These are phyloP conservation scores for Lepisosteus oculatus DNA, from an alignment of 2,113 vertebrate genomes.

Conservation along the genomic window DNA sequence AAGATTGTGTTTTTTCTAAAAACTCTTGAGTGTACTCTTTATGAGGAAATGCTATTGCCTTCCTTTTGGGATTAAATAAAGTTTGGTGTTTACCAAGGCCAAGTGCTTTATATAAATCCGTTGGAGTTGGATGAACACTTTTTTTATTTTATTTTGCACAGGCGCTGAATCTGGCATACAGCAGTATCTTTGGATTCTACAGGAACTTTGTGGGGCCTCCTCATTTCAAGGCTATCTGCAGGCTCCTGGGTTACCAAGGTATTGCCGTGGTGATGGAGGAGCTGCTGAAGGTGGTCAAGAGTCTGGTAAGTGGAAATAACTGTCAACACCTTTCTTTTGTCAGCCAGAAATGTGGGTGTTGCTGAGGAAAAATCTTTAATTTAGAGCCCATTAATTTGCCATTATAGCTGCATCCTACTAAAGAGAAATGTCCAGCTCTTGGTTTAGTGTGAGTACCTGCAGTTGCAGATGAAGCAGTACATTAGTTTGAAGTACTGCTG, in stretches of 20 bases:
- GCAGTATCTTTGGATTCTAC: conserved; percentile 81
- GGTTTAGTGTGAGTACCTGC: too few species aligned
- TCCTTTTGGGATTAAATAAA: neutral
- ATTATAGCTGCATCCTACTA: too few species aligned
- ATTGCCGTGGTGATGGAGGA: conserved; percentile 89
- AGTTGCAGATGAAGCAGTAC: too few species aligned
- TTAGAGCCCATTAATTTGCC: too few species aligned
- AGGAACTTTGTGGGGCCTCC: conserved; percentile 81
- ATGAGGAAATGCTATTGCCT: neutral
- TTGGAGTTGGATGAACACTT: too few species aligned
- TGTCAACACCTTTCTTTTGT: too few species aligned
- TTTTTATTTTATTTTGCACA: conserved; percentile 32
- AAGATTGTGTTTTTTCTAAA: neutral
- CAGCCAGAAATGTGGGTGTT: too few species aligned
- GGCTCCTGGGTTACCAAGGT: conserved; percentile 83
- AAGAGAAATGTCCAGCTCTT: too few species aligned
- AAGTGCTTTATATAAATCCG: too few species aligned
- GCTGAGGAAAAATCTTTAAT: too few species aligned
- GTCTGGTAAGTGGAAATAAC: conserved; percentile 64
- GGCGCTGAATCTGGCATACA: conserved; percentile 82
- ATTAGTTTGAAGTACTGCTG: too few species aligned
- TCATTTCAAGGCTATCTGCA: conserved; percentile 81
- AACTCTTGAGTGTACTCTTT: neutral
- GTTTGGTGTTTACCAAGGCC: neutral
- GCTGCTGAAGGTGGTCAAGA: conserved; percentile 85